Evolutionary conservation across 2,888 invertebrate species (phyloP), one percentile per base, ranked within the genome.

Genomic region (Cordylochernes scorpioides): DNA sequence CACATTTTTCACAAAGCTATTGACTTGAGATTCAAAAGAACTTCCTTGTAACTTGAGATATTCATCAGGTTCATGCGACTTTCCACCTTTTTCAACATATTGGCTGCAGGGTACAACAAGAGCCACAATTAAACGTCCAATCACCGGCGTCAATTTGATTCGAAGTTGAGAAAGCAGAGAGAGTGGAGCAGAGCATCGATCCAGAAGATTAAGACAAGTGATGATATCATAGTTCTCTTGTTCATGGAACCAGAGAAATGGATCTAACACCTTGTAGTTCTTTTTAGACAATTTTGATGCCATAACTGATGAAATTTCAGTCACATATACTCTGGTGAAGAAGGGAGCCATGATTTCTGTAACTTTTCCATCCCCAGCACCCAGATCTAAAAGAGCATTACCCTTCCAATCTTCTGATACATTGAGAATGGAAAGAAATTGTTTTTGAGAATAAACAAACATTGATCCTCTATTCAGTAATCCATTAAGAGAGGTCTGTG

Each of bases 401-500:
- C 36, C 24, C 15, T 15, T 31, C 39, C 43, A 42, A 30, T 21
- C 31, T 32, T 22, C 10, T 12, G 22, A 25, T 7, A 32, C 30
- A 7, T 26, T 51, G 40, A 73, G 55, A 41, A 84, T 56, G 32
- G 58, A 53, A 34, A 63, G 58, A 43, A 86, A 71, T 48, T 91
- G 88, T 6, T 63, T 58, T 35, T 65, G 62, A 0, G 91, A 91
- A 43, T 86, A 63, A 27, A 94, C 82, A 56, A 86, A 91, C 94
- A 94, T 94, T 2, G 84, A 84, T 6, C 94, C 94, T 28, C 91
- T 64, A 10, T 72, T 70, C 9, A 88, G 58, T 57, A 72, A 65
- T 67, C 88, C 88, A 58, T 91, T n/a, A n/a, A n/a, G n/a, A n/a
- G 84, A 82, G 3, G 91, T 91, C 50, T 75, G 71, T 17, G 80